Base-by-base conservation (phyloP, 53 echinoderm and acorn worm genomes). In the Paracentrotus lividus region DNA sequence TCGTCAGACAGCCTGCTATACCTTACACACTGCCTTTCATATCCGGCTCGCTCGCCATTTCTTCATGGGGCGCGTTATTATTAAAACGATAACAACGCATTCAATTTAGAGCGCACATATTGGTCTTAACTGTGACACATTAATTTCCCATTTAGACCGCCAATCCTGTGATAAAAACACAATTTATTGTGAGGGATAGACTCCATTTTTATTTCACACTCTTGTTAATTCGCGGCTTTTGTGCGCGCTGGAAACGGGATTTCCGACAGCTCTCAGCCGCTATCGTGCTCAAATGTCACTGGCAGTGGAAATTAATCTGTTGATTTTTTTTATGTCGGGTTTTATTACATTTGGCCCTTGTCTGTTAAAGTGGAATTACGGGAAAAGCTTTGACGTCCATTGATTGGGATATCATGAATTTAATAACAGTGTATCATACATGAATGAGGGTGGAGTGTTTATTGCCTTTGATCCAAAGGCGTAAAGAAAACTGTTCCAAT, bases 51-150 rank as follows among this genome's bases (percentile, higher is more conserved):
- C 23, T 47, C 81, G 81, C 24, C 81, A 47, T n/a, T n/a, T 9
- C 81, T 81, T 81, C 81, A 81, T 24, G 26, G 45, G 81, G 81
- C 47, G 26, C 44, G 47, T 81, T 81, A 81, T 81, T 44, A 81
- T 81, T 81, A 13, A 81, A 81, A 81, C 47, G 8, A 81, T 81
- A 81, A 81, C 81, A 81, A n/a, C 81, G 47, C 81, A 81, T 81
- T 81, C 81, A 81, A 81, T 81, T 81, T 47, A n/a, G 44, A 47
- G 81, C 81, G 44, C 81, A 86, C 56, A 86, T 86, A 86, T 86
- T 86, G 86, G 54, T 47, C 86, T 56, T 86, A 55, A 56, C 86
- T 54, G 33, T 56, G 86, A 86, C 86, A 86, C 86, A 86, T 86
- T 86, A 86, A 86, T 86, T 55, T 86, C 86, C 86, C 86, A 86